Evolutionary conservation across 2,113 vertebrate species (phyloP), one percentile per base, ranked within the genome.

Genomic region (Nerophis lumbriciformis): DNA sequence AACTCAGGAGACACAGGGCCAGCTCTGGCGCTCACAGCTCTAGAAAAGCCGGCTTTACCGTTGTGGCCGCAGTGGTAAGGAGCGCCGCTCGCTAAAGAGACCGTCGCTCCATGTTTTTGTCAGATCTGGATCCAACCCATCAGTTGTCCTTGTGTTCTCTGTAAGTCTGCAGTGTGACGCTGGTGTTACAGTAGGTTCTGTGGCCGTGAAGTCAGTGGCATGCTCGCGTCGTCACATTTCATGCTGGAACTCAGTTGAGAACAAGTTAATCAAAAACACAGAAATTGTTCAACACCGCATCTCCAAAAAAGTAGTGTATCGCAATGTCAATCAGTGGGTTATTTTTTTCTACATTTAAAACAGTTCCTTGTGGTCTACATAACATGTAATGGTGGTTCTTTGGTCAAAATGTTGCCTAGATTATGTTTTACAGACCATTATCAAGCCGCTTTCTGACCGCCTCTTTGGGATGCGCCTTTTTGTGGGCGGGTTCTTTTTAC

Each of bases 81-180:
- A 85, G 82, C 72, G 78, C 68, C 71, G 59, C 63, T 77, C 71
- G 35, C 62, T 65, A 73, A 28, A 28, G 79, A 79, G 78, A 69
- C 72, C 78, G 81, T 77, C 71, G 66, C 74, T 89, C 80, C 83
- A 73, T 87, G 83, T 88, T 57, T 35, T 62, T 89, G 84, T 88
- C 83, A 61, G 83, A 80, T 66, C 63, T 77, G 76, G 81, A 85
- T 64, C 77, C 77, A 73, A 81, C 79, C 78, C 83, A 78, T 85
- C 79, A 79, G 77, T 81, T 85, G 87, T 91, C 70, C 69, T 84
- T 72, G 79, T 88, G 83, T 85, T 71, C 75, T 77, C 75, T 84
- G 86, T 89, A 86, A 90, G 85, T 90, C 83, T 85, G 85, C 83
- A 79, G 69, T 80, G 81, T 88, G 79, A 74, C 71, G 72, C 84